A percentile compares a stretch with the other conserved stretches of the same genome.
Conservation (phyloP, 2,797 vertebrate species). For the Falco cherrug region DNA sequence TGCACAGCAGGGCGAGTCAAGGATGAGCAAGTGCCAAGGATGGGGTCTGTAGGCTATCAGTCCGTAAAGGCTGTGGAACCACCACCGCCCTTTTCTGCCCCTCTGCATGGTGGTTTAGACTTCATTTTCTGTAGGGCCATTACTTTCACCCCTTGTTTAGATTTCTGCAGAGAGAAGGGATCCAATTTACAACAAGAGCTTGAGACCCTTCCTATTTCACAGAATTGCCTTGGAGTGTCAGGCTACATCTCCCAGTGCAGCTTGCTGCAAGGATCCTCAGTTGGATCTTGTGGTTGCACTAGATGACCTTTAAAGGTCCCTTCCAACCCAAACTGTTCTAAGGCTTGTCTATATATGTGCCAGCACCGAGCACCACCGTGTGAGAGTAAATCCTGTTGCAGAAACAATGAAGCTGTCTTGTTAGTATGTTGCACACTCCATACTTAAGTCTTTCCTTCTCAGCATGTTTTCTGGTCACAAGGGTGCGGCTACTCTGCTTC, state of each 20-base stretch:
- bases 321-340: background rate
- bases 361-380: background rate
- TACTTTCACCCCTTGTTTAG: background rate
- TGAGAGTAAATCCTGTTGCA: background rate
- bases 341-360: background rate
- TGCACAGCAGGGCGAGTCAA: constrained; percentile 4
- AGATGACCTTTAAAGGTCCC: background rate
- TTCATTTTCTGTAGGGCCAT: background rate
- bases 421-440: background rate
- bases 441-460: background rate
- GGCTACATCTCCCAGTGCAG: background rate
- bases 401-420: background rate
- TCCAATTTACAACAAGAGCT: background rate
- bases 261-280: background rate
- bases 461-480: background rate
- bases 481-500: background rate
- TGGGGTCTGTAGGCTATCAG: background rate
- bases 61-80: background rate
- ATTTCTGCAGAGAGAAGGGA: background rate
- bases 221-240: background rate
- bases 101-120: background rate
- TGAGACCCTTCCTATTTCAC: background rate
- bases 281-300: background rate
- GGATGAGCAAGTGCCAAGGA: background rate
- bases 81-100: background rate